These are phyloP conservation scores for Progne subis DNA, from an alignment of 2,113 vertebrate species.

Conservation along the genomic window DNA sequence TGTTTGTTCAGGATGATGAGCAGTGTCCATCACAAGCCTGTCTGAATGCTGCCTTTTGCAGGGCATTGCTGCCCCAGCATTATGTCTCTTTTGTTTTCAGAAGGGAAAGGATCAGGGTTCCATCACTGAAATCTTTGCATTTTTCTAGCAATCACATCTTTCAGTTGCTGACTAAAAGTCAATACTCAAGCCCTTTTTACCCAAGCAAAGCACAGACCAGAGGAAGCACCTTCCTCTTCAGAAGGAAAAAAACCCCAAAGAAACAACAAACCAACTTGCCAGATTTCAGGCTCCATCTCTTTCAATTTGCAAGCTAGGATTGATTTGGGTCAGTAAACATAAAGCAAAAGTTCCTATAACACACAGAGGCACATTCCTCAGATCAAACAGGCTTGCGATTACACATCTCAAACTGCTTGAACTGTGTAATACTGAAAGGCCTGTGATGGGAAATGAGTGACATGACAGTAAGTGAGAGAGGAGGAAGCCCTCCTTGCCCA, in stretches of 20 bases:
- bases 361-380: not conserved
- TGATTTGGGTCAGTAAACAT: conserved; percentile 17
- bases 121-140: not conserved
- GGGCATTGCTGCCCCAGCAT: not conserved
- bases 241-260: not conserved
- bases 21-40: not conserved
- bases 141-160: not conserved
- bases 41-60: fast-evolving
- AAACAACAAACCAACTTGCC: not conserved
- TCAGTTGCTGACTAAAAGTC: not conserved
- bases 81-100: not conserved
- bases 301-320: conserved; percentile 7
- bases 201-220: not conserved
- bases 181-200: not conserved
- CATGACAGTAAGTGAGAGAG: not conserved
- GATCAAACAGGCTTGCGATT: not conserved
- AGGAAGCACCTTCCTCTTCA: not conserved
- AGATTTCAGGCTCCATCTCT: conserved; percentile 24
- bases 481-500: not conserved
- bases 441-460: conserved; percentile 21
- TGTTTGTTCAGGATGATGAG: not conserved
- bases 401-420: not conserved
- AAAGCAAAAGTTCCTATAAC: not conserved
- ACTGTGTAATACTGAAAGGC: not conserved
- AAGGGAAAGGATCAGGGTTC: not conserved